Conservation (phyloP, 2,888 invertebrate genomes). For the Byasa hedistus region DNA sequence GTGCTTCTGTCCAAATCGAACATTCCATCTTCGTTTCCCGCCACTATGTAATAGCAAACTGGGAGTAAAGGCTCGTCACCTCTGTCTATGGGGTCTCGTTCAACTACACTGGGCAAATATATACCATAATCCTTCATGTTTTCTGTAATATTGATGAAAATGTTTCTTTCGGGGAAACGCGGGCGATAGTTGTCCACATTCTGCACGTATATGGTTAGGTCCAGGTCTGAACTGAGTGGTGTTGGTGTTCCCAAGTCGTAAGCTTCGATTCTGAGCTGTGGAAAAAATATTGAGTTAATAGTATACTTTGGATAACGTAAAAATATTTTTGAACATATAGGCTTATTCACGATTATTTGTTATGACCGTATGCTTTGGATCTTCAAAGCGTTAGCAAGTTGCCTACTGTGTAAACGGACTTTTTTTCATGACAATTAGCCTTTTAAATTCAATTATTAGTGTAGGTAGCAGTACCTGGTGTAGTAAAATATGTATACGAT, state of each 20-base stretch:
- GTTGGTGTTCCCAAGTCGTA: constrained; percentile 94
- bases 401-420: no score
- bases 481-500: no score
- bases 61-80: constrained; percentile 88
- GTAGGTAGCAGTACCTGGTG: no score
- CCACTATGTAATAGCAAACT: constrained; percentile 96
- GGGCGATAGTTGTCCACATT: constrained; percentile 95
- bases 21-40: constrained; percentile 86
- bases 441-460: no score
- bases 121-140: constrained; percentile 81
- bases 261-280: constrained; percentile 92
- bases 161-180: constrained; percentile 87
- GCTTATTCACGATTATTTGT: no score
- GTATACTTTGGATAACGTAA: not conserved
- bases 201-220: constrained; percentile 91
- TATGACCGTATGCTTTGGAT: no score
- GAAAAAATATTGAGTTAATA: constrained; percentile 9
- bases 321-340: not conserved
- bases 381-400: no score
- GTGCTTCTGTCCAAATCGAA: constrained; percentile 86
- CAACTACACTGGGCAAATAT: constrained; percentile 89
- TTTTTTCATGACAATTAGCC: no score
- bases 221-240: constrained; percentile 91
- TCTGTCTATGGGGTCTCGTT: constrained; percentile 91
- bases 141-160: constrained; percentile 86